phyloP scores from a whole-genome alignment of 2,797 vertebrate genomes.

The Mastacembelus armatus region DNA sequence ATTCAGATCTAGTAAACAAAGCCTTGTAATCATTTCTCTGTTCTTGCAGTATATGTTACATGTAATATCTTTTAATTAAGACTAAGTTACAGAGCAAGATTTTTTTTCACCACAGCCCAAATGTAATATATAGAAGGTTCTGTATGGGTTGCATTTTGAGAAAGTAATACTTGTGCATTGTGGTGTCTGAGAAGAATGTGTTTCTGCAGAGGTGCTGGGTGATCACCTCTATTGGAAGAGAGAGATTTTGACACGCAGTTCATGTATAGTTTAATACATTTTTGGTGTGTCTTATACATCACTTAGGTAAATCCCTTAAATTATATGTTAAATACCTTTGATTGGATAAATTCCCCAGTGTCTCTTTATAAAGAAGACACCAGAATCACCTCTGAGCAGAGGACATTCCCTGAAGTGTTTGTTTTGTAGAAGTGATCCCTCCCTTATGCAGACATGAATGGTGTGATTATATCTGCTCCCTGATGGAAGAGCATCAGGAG shows the following conservation, averaged over 20 bases:
- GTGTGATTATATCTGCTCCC: conserved; percentile 38
- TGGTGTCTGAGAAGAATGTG: no score
- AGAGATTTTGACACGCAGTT: not conserved
- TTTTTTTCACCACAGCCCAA: not conserved
- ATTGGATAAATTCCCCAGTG: not conserved
- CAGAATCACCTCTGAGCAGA: conserved; percentile 3
- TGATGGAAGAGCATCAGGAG: conserved; percentile 18
- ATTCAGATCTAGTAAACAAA: not conserved
- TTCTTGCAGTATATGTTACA: no score
- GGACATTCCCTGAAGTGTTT: not conserved
- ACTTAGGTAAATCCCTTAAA: not conserved
- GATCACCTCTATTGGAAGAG: not conserved
- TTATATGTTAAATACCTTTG: not conserved
- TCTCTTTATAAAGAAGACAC: not conserved
- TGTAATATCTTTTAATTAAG: no score
- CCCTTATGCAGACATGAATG: conserved; percentile 24
- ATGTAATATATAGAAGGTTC: not conserved
- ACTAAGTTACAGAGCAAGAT: no score
- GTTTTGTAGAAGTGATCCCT: conserved; percentile 14
- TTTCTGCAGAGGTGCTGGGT: not conserved
- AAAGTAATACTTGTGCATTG: no score
- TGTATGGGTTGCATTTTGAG: not conserved
- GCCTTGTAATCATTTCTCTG: no score
- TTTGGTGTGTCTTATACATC: no score
- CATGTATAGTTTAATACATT: no score